Conservation (phyloP, 1,140 invertebrate species). For the Lepidotrigona ventralis region DNA sequence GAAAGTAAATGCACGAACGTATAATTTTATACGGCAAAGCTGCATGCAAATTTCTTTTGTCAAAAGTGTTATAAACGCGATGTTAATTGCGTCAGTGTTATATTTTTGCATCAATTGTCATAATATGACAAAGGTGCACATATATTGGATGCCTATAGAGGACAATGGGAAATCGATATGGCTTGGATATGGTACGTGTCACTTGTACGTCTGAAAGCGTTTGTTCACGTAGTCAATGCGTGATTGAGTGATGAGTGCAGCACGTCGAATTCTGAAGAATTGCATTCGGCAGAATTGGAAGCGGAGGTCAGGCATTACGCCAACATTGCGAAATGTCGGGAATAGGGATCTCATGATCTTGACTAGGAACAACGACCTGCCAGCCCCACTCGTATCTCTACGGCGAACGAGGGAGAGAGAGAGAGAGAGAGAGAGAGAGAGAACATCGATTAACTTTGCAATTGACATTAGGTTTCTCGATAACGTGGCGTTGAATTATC, state of each 20-base stretch:
- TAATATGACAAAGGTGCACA: constrained; percentile 20
- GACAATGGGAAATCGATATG: constrained; percentile 64
- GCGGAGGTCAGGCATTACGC: constrained; percentile 50
- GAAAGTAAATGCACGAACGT: background rate
- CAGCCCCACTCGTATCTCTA: constrained; percentile 66
- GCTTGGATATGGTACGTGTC: constrained; percentile 59
- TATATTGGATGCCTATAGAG: constrained; percentile 46
- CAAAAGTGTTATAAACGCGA: background rate
- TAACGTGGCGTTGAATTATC: constrained; percentile 71
- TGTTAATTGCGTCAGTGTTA: background rate
- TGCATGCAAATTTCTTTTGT: background rate
- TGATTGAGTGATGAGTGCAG: constrained; percentile 58
- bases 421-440: background rate
- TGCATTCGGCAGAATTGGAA: constrained; percentile 50
- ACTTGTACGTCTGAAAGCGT: constrained; percentile 51
- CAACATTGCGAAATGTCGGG: constrained; percentile 55
- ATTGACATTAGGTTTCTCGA: constrained; percentile 71
- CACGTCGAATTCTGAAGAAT: constrained; percentile 58
- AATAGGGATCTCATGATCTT: constrained; percentile 65
- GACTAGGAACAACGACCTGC: constrained; percentile 68
- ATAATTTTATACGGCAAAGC: background rate
- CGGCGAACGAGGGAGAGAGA: background rate
- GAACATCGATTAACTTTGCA: constrained; percentile 73
- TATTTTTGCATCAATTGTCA: constrained; percentile 12
- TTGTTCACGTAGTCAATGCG: constrained; percentile 61